Base-by-base conservation (phyloP, 2,888 invertebrate genomes). In the Chesias legatella region DNA sequence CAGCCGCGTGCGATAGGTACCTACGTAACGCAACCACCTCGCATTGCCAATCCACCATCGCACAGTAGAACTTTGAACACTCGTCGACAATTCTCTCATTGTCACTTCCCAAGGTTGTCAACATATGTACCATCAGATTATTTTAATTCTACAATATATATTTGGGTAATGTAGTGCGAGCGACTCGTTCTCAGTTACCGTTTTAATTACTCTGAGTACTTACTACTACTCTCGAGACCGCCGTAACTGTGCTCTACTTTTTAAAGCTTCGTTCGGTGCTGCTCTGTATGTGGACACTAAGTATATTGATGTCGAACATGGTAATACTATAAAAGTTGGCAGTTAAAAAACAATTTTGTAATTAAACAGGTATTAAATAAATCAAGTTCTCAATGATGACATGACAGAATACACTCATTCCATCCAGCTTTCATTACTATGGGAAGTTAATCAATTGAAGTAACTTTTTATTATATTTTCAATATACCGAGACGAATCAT, bases 21-120 rank as follows among this genome's bases (percentile, higher is more conserved):
- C 48, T 40, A 33, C 71, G 73, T 75, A 78, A 71, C 75, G 68
- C 80, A 75, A 75, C 79, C 77, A 80, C 74, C 75, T 71, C 67
- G 64, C 63, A 69, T 70, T 69, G 72, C 73, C 74, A 75, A 73
- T 76, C 71, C 70, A 71, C 73, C 73, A 75, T 71, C 63, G 62
- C 61, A 65, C 58, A 59, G 56, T 60, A 59, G 56, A 56, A 47
- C 29, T 33, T 25, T 43, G 58, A 59, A 65, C 51, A 62, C 56
- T 63, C 56, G 62, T 63, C 67, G 64, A 63, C 66, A 65, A 65
- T 63, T 61, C 62, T 63, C 63, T 67, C 59, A 59, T 72, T 67
- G 65, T 64, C 65, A 61, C 58, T 58, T 65, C 55, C 59, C 60
- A 65, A 66, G 65, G 63, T 59, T 61, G 59, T 63, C 56, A 55